Evolutionary conservation across 2,113 vertebrate genomes (phyloP).

Genomic region (Vombatus ursinus): DNA sequence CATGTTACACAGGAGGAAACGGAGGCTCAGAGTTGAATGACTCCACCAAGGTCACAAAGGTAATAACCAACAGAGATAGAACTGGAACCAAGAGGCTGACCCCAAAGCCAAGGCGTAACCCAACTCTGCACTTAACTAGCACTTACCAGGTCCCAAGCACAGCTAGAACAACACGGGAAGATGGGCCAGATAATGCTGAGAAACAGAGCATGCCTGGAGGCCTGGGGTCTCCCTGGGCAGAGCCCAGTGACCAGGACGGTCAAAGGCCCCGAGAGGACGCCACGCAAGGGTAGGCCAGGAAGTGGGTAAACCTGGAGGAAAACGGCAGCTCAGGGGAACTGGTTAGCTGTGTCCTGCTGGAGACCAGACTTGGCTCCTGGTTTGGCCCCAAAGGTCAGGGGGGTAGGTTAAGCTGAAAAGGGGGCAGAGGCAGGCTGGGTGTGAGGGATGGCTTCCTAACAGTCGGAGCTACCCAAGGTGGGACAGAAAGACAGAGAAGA

Average conservation of each 20-base stretch:
- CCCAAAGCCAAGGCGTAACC: background rate
- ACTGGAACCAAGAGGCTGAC: too few species aligned
- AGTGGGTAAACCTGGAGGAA: background rate
- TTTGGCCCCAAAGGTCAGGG: background rate
- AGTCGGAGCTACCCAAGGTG: background rate
- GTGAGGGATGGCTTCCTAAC: background rate
- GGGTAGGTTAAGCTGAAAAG: too few species aligned
- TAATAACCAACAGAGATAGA: too few species aligned
- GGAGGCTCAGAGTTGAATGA: background rate
- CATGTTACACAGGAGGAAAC: too few species aligned
- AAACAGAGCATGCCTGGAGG: background rate
- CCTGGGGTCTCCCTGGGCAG: background rate
- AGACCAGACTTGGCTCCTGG: too few species aligned
- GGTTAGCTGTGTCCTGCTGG: too few species aligned
- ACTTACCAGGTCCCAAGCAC: too few species aligned
- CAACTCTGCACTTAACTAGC: background rate
- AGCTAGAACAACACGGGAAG: too few species aligned
- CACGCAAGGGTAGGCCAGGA: too few species aligned
- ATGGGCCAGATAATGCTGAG: background rate
- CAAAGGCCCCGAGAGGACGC: background rate
- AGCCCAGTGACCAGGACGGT: too few species aligned
- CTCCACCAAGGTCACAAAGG: too few species aligned
- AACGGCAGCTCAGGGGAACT: background rate
- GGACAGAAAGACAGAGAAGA: background rate
- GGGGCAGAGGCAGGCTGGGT: fast-evolving